phyloP scores from a whole-genome alignment of 2,113 vertebrate species.

The Lutjanus erythropterus region DNA sequence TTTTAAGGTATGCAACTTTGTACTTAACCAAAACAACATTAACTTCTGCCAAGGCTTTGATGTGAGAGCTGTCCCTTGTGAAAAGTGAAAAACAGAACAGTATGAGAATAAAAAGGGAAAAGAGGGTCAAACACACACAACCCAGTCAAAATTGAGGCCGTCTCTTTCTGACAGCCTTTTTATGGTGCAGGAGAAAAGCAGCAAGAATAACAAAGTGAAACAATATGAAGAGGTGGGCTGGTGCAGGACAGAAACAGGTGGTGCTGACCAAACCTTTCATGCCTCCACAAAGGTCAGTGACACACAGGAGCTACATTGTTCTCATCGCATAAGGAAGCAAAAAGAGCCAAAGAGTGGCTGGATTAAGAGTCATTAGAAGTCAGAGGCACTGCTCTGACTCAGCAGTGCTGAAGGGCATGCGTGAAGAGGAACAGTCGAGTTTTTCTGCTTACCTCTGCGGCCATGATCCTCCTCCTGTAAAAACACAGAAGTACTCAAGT shows the following conservation, averaged over 20 bases:
- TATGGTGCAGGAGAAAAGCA: constrained; percentile 42
- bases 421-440: constrained; percentile 14
- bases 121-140: constrained; percentile 42
- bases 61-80: neutral
- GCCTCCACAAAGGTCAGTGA: constrained; percentile 70
- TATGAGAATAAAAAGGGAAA: constrained; percentile 14
- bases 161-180: constrained; percentile 54
- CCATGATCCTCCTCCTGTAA: constrained; percentile 95
- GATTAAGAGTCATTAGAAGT: constrained; percentile 65
- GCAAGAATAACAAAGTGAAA: constrained; percentile 58
- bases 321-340: constrained; percentile 53
- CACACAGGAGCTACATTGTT: constrained; percentile 66
- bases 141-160: constrained; percentile 45
- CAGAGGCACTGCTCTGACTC: constrained; percentile 57
- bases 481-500: constrained; percentile 62
- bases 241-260: constrained; percentile 73
- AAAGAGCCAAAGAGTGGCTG: constrained; percentile 47
- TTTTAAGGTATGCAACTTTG: neutral
- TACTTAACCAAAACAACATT: neutral
- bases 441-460: constrained; percentile 87
- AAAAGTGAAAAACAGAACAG: neutral
- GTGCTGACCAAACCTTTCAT: constrained; percentile 69
- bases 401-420: constrained; percentile 33
- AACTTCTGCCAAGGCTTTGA: neutral
- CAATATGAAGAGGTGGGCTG: constrained; percentile 58